These are phyloP conservation scores for Leptinotarsa tumamoca DNA, from an alignment of 2,888 invertebrate genomes.

Conservation along the genomic window DNA sequence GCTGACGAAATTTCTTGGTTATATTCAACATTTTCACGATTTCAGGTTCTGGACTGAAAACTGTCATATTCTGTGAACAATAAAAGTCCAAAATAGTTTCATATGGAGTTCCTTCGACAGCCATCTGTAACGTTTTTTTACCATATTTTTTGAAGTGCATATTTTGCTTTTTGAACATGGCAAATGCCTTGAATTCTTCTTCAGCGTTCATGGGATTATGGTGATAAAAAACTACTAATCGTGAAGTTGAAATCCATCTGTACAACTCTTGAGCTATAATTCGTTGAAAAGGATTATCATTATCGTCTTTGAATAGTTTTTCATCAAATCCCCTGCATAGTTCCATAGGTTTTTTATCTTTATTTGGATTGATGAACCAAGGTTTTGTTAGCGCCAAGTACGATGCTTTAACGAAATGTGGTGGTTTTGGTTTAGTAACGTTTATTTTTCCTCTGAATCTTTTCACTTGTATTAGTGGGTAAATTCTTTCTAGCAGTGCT, in stretches of 20 bases:
- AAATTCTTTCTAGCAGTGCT: slow-evolving; percentile 50
- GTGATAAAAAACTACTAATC: slow-evolving; percentile 80
- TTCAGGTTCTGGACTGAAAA: slow-evolving; percentile 78
- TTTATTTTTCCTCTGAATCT: slow-evolving; percentile 83
- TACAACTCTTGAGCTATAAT: slow-evolving; percentile 80
- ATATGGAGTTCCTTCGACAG: slow-evolving; percentile 76
- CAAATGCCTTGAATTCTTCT: slow-evolving; percentile 74
- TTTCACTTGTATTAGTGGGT: slow-evolving; percentile 67
- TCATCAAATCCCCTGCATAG: slow-evolving; percentile 68
- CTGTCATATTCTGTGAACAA: slow-evolving; percentile 73
- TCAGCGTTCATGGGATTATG: slow-evolving; percentile 77
- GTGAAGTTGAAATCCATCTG: slow-evolving; percentile 78
- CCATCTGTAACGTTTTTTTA: slow-evolving; percentile 74
- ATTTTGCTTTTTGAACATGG: slow-evolving; percentile 73
- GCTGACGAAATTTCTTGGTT: slow-evolving; percentile 77
- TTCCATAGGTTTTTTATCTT: slow-evolving; percentile 66
- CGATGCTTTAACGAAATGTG: slow-evolving; percentile 77
- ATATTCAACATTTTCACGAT: slow-evolving; percentile 74
- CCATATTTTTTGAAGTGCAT: slow-evolving; percentile 79
- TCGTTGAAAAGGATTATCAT: slow-evolving; percentile 76
- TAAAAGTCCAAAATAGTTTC: slow-evolving; percentile 76
- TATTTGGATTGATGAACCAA: slow-evolving; percentile 68
- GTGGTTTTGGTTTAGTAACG: slow-evolving; percentile 78
- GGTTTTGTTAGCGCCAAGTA: slow-evolving; percentile 77
- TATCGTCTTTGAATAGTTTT: slow-evolving; percentile 51